A percentile compares a stretch with the other conserved stretches of the same genome.
Evolutionary conservation across 2,888 invertebrate species (phyloP).

Genomic region (Melanostoma scalare): DNA sequence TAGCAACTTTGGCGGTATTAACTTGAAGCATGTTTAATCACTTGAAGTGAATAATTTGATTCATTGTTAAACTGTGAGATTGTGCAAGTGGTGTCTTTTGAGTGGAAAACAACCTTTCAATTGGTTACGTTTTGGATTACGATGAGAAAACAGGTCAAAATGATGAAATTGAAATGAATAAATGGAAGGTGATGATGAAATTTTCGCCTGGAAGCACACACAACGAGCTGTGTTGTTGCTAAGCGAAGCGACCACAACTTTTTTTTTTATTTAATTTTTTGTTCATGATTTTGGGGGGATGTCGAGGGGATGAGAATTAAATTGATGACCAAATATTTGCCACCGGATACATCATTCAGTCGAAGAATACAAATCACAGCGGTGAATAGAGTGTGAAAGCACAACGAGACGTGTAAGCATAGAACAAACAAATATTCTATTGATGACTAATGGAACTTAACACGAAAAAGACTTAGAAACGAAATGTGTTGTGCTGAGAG

Average conservation of each 20-base stretch:
- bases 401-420: neutral
- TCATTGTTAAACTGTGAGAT: slow-evolving; percentile 45
- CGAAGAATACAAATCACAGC: slow-evolving; percentile 39
- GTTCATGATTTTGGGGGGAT: neutral
- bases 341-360: slow-evolving; percentile 58
- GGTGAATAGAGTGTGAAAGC: slow-evolving; percentile 34
- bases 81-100: slow-evolving; percentile 55
- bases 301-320: neutral
- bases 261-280: neutral
- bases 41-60: slow-evolving; percentile 35
- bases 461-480: slow-evolving; percentile 5
- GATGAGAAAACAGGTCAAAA: slow-evolving; percentile 30
- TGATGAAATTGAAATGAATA: slow-evolving; percentile 50
- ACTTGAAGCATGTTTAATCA: slow-evolving; percentile 2
- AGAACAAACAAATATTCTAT: slow-evolving; percentile 35
- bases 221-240: slow-evolving; percentile 14
- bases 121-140: slow-evolving; percentile 27
- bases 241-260: slow-evolving; percentile 1
- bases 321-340: slow-evolving; percentile 55
- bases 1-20: slow-evolving; percentile 5
- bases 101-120: slow-evolving; percentile 50
- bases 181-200: slow-evolving; percentile 60
- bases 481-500: slow-evolving; percentile 21
- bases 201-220: neutral
- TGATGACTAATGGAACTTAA: slow-evolving; percentile 46